Evolutionary conservation across 1,140 invertebrate genomes (phyloP).

Genomic region (Diploscapter pachys): DNA sequence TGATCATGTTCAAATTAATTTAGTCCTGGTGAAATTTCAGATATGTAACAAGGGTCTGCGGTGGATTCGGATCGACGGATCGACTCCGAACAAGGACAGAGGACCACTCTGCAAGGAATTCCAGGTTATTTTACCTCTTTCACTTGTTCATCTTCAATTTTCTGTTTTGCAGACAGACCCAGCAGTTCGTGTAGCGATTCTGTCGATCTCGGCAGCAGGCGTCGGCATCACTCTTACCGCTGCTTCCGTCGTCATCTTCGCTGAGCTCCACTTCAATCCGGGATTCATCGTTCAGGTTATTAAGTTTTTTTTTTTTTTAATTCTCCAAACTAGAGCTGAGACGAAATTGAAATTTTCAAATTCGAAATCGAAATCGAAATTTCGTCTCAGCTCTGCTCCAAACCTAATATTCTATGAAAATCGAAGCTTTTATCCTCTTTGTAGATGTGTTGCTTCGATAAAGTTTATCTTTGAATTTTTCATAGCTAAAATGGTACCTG

Average conservation of each 20-base stretch:
- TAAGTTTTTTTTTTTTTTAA: constrained; percentile 3
- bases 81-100: constrained; percentile 67
- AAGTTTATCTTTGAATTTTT: too few species aligned
- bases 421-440: too few species aligned
- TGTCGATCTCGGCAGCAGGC: constrained; percentile 88
- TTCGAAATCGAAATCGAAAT: constrained; percentile 65
- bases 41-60: constrained; percentile 23
- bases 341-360: background rate
- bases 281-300: constrained; percentile 63
- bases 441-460: too few species aligned
- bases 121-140: constrained; percentile 64
- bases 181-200: constrained; percentile 72
- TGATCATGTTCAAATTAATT: too few species aligned
- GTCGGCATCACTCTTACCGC: constrained; percentile 82
- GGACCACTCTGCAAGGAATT: constrained; percentile 74
- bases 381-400: too few species aligned
- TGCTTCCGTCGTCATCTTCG: constrained; percentile 84
- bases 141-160: background rate
- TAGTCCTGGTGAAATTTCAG: constrained; percentile 27
- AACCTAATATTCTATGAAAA: too few species aligned
- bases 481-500: too few species aligned
- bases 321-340: background rate
- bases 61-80: constrained; percentile 82
- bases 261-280: constrained; percentile 96
- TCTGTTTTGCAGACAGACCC: constrained; percentile 59